These are phyloP conservation scores for Eretmocerus hayati DNA, from an alignment of 2,888 invertebrate genomes.

Conservation along the genomic window DNA sequence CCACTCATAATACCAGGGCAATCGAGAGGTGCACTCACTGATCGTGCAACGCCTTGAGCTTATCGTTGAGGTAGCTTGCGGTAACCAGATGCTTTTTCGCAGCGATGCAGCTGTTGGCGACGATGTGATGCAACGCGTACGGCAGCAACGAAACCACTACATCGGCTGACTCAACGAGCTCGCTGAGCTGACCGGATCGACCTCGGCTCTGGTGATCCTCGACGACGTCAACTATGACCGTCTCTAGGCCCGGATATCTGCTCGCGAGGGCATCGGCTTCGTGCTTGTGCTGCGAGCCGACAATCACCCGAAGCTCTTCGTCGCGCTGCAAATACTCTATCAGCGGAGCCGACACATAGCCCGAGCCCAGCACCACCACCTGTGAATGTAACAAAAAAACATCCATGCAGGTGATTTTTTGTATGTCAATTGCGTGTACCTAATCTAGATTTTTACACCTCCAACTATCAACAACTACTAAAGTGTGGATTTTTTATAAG, in stretches of 20 bases:
- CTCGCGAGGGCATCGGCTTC: constrained; percentile 80
- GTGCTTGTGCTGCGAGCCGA: constrained; percentile 80
- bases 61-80: constrained; percentile 86
- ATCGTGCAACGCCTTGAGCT: constrained; percentile 71
- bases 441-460: too few relatives aligned
- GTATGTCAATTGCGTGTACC: too few relatives aligned
- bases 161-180: constrained; percentile 66
- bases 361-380: constrained; percentile 90
- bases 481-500: too few relatives aligned
- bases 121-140: constrained; percentile 77
- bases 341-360: constrained; percentile 87
- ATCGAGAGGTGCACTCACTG: constrained; percentile 51
- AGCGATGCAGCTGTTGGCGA: constrained; percentile 82
- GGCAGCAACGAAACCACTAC: constrained; percentile 86
- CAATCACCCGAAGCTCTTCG: constrained; percentile 70
- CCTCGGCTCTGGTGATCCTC: too few relatives aligned
- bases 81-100: constrained; percentile 89
- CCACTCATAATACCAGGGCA: neutral
- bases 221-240: constrained; percentile 75
- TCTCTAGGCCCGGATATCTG: constrained; percentile 69
- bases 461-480: too few relatives aligned
- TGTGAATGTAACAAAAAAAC: too few relatives aligned
- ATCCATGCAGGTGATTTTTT: too few relatives aligned
- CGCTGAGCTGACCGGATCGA: constrained; percentile 61
- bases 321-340: constrained; percentile 90